Base-by-base conservation (phyloP, 2,797 vertebrate genomes). In the Okamejei kenojei region DNA sequence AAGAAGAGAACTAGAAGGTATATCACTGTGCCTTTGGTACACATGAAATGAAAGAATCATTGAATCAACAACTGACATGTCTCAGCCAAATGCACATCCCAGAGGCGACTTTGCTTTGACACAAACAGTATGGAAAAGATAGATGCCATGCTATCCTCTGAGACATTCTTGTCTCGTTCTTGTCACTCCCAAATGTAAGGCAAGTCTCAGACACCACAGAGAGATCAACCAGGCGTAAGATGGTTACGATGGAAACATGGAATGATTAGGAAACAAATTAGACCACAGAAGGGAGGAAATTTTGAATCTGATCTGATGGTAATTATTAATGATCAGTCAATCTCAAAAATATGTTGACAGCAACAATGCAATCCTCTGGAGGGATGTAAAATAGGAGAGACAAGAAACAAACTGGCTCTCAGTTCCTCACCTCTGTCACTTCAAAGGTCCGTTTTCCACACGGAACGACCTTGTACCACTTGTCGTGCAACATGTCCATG, bases 381-480 rank as follows among this genome's bases (percentile, higher is more conserved):
- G 58, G 0, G 26, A 63, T n/a, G n/a, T 65, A 6, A 32, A 63
- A 63, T 32, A 6, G 29, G 58, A 32, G 58, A n/a, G 29, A 61
- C 58, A 7, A 58, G 58, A 63, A 63, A 86, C 13, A 86, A 65
- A 86, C n/a, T 5, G 26, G 11, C 54, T 13, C 61, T 7, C 13
- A 0, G 1, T 0, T 93, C 38, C 94, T 61, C 95, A 98, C 97
- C 97, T 98, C 97, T 0, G 97, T 97, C 93, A 97, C 97, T 0
- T 97, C 97, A 1, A 97, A 97, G 93, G 97, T 97, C 35, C 97
- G 95, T 94, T 98, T 97, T 71, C 97, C 97, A 0, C 97, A 98
- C 32, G 97, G 97, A 84, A 98, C 97, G 96, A 97, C 97, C 95
- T 96, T 97, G 96, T 98, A 98, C 97, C 97, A 98, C 95, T 97